phyloP scores from a whole-genome alignment of 35 echinoderm and acorn worm genomes.

The Hemicentrotus pulcherrimus region DNA sequence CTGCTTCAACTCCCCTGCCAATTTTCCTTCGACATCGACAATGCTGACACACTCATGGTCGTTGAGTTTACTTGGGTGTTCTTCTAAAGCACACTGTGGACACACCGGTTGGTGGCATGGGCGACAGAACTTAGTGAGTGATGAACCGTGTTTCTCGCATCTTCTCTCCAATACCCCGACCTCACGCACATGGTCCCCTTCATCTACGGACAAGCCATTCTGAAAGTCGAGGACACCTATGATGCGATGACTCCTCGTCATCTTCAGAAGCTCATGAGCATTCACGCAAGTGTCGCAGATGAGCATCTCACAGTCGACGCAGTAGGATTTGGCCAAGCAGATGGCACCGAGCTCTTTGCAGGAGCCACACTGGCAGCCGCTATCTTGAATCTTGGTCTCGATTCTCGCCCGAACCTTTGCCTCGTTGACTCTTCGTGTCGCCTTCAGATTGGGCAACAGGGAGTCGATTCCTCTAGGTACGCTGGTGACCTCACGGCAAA shows the following conservation, averaged over 20 bases:
- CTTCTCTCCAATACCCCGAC: not conserved
- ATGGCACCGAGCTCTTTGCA: slow-evolving; percentile 38
- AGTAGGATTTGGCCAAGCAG: slow-evolving; percentile 39
- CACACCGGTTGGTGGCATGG: not conserved
- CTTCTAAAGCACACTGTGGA: not conserved
- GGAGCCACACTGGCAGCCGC: slow-evolving; percentile 43
- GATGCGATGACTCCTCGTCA: slow-evolving; percentile 32
- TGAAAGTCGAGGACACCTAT: slow-evolving; percentile 25
- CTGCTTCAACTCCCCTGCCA: not conserved
- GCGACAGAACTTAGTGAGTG: slow-evolving; percentile 22
- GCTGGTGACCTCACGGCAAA: slow-evolving; percentile 38
- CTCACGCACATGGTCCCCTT: not conserved
- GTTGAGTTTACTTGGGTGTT: not conserved
- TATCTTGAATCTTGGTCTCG: slow-evolving; percentile 26
- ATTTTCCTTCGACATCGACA: not conserved
- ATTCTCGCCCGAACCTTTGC: slow-evolving; percentile 36
- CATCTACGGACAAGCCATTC: not conserved
- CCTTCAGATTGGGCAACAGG: slow-evolving; percentile 24
- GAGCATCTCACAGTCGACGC: slow-evolving; percentile 30
- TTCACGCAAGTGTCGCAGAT: slow-evolving; percentile 6
- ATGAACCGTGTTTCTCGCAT: not conserved
- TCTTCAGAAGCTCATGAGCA: slow-evolving; percentile 30
- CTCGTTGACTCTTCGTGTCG: slow-evolving; percentile 6
- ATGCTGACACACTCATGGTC: slow-evolving; percentile 33
- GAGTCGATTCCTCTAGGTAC: slow-evolving; percentile 28